Evolutionary conservation across 2,888 invertebrate species (phyloP).

Genomic region (Gerris lacustris): DNA sequence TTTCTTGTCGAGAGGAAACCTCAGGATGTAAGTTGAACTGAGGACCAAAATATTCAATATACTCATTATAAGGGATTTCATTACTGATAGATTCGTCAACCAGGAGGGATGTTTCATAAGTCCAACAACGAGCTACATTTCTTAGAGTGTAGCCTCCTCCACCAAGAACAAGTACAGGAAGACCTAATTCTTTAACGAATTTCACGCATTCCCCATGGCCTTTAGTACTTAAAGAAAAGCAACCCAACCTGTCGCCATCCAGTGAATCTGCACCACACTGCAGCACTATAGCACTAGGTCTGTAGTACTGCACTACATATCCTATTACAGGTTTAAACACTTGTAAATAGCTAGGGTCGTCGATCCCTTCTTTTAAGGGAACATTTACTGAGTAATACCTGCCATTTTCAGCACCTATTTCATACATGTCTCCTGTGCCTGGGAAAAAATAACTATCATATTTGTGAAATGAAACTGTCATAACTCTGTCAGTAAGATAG

Average conservation of each 20-base stretch:
- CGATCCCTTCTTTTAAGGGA: constrained; percentile 93
- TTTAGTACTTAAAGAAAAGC: constrained; percentile 86
- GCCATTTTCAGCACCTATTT: constrained; percentile 90
- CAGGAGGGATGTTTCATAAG: constrained; percentile 89
- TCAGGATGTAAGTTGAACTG: constrained; percentile 94
- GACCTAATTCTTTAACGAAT: constrained; percentile 81
- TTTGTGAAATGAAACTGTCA: constrained; percentile 99
- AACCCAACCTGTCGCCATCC: constrained; percentile 87
- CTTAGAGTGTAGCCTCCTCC: constrained; percentile 76
- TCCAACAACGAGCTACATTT: constrained; percentile 98
- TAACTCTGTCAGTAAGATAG: constrained; percentile 91
- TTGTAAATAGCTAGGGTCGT: constrained; percentile 78
- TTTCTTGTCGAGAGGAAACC: constrained; percentile 71
- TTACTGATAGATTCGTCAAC: constrained; percentile 87
- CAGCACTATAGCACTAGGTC: constrained; percentile 90
- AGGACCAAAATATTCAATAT: constrained; percentile 92
- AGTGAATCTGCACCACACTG: constrained; percentile 98
- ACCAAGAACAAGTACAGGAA: constrained; percentile 82
- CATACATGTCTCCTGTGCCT: constrained; percentile 98
- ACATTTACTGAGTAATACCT: constrained; percentile 97
- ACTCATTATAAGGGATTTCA: constrained; percentile 91
- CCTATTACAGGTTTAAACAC: constrained; percentile 90
- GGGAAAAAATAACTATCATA: constrained; percentile 97
- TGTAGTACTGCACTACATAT: constrained; percentile 89
- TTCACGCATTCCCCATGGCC: constrained; percentile 97